Conservation (phyloP, 2,888 invertebrate species). For the Buathra laborator region DNA sequence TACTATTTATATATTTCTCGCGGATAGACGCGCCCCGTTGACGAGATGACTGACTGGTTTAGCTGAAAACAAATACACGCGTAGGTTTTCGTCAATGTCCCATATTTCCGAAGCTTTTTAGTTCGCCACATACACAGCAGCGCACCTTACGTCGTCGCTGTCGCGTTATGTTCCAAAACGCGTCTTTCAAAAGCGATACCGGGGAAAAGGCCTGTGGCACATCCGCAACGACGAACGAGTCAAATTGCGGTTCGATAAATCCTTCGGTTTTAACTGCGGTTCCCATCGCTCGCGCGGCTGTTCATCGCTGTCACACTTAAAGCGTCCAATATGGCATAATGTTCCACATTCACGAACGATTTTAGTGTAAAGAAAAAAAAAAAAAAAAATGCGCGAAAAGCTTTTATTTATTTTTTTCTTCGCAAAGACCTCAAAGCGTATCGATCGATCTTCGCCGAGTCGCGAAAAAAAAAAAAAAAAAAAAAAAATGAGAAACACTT, state of each 20-base stretch:
- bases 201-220: constrained; percentile 2
- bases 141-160: too few species aligned
- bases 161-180: neutral
- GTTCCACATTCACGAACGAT: neutral
- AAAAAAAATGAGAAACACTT: too few species aligned
- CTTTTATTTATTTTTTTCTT: neutral
- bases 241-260: too few species aligned
- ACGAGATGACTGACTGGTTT: neutral
- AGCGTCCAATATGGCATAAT: too few species aligned
- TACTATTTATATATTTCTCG: constrained; percentile 13
- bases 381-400: neutral
- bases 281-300: too few species aligned
- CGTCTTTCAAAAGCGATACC: constrained; percentile 1
- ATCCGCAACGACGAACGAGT: constrained; percentile 17
- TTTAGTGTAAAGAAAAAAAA: neutral
- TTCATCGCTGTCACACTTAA: too few species aligned
- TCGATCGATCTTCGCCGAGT: constrained; percentile 18
- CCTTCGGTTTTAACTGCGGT: too few species aligned
- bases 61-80: neutral
- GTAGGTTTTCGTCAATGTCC: neutral
- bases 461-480: neutral
- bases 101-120: too few species aligned
- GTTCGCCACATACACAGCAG: too few species aligned
- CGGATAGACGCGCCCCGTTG: neutral
- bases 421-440: neutral